Base-by-base conservation (phyloP, 2,113 vertebrate species). In the Sapajus apella region DNA sequence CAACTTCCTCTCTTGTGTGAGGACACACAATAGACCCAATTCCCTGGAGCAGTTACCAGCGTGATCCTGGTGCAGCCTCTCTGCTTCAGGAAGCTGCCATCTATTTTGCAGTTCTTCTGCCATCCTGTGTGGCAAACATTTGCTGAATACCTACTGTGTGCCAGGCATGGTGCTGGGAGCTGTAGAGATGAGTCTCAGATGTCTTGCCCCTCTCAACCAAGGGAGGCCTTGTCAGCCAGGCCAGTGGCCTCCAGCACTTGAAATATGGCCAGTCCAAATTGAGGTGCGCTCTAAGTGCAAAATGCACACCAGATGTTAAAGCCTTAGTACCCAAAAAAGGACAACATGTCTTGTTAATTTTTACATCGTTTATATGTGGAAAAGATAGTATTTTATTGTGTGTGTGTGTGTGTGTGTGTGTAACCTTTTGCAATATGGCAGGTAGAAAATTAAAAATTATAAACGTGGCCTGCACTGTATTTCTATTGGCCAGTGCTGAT, bases 401-500 rank as follows among this genome's bases (percentile, higher is more conserved):
- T 58, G 7, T 23, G 1, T 25, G 8, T 25, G 3, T 23, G 8
- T 25, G 2, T 23, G 3, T 35, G 6, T 35, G 1, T n/a, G 1
- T 68, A 68, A 68, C 21, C 8, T 80, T 85, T 81, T 81, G 25
- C 30, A 73, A 64, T 61, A 8, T 18, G 40, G 50, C 30, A 47
- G 16, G 40, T 88, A 43, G 47, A 50, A 92, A 68, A 30, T 25
- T n/a, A 70, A 35, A 87, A 64, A 47, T n/a, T 32, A 25, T 8
- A 40, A 32, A 2, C 2, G 1, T 55, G 58, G 17, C 32, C 64
- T 43, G 4, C 11, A 2, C 30, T 64, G 0, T 40, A 5, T 58
- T 80, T 76, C 90, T 64, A 0, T 50, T 8, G 12, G 30, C 3
- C 0, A 0, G 6, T 32, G 6, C 23, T 35, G 35, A 14, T 21